Base-by-base conservation (phyloP, 2,888 invertebrate species). In the Drosophila anceps region DNA sequence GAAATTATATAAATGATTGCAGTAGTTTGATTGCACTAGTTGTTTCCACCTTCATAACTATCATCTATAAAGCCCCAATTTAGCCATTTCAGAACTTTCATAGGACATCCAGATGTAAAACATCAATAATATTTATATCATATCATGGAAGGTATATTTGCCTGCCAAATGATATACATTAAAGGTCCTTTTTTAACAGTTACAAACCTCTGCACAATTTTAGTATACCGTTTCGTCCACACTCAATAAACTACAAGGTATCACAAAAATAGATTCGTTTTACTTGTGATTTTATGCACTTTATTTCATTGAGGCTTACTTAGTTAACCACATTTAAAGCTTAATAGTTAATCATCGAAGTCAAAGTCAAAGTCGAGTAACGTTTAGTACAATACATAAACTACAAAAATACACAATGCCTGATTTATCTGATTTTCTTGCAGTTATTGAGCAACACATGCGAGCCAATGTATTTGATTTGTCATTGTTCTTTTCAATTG, bases 301-400 rank as follows among this genome's bases (percentile, higher is more conserved):
- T 84, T 84, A 84, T 84, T 84, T 80, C 72, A 65, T 76, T 71
- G 59, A 59, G 64, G 65, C 81, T 88, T 82, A 85, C 77, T 77
- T 73, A 54, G 37, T 83, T 78, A 84, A 85, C 85, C 86, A 84
- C 85, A 84, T 82, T 84, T 82, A 88, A 84, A 84, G 88, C 88
- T 79, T 75, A 84, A 87, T 79, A 79, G 64, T 79, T 71, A 77
- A 81, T 69, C 46, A 62, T 59, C 73, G 54, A 63, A 50, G 44
- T 53, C 48, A 37, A 71, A 71, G 54, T 72, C 44, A 63, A 66
- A 70, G 57, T 73, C 64, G 82, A 74, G 71, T 64, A 73, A 74
- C 71, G 63, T 63, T 70, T 57, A 67, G 73, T 72, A 64, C 37
- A 59, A 60, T 67, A 43, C 55, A 67, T 59, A 65, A 62, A 41